Base-by-base conservation (phyloP, 2,113 vertebrate species). In the Pipa parva region DNA sequence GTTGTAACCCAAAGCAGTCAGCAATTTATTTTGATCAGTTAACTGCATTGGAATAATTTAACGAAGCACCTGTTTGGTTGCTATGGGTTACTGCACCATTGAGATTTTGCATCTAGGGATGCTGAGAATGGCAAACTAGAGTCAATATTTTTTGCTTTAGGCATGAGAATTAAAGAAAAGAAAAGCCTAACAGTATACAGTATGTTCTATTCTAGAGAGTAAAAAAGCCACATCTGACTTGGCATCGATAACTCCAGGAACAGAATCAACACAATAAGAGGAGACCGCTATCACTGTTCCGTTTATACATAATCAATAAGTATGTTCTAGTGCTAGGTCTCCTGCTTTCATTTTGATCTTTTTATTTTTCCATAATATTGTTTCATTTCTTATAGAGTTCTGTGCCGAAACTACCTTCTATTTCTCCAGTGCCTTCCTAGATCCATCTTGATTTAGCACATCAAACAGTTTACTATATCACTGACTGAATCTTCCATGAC, bases 371-470 rank as follows among this genome's bases (percentile, higher is more conserved):
- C 7, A 15, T 18, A 29, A 63, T 51, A 62, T 33, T 28, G 11
- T 25, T 42, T 31, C 24, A 42, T 25, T 27, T 63, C 33, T 20
- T 50, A 63, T 50, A 27, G 37, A 42, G 11, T 31, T n/a, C 26
- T 15, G 20, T 33, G 37, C 63, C 24, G 3, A 57, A 39, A 57
- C 52, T n/a, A 45, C 51, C 37, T 55, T 8, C 15, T 9, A 13
- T 42, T 33, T 63, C 61, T 64, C 63, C n/a, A 29, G 51, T 45
- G 37, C 45, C 12, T 56, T 56, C 36, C 63, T 29, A 26, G 48
- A 56, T 65, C 36, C 27, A 50, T 65, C 63, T 56, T 31, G 37
- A 45, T 37, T 56, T 65, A 56, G 26, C 50, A 64, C 63, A 64
- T 64, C 49, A 64, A 64, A 54, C 20, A 11, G 49, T 50, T 24